Evolutionary conservation across 2,797 vertebrate species (phyloP).

Genomic region (Amazonetta brasiliensis): DNA sequence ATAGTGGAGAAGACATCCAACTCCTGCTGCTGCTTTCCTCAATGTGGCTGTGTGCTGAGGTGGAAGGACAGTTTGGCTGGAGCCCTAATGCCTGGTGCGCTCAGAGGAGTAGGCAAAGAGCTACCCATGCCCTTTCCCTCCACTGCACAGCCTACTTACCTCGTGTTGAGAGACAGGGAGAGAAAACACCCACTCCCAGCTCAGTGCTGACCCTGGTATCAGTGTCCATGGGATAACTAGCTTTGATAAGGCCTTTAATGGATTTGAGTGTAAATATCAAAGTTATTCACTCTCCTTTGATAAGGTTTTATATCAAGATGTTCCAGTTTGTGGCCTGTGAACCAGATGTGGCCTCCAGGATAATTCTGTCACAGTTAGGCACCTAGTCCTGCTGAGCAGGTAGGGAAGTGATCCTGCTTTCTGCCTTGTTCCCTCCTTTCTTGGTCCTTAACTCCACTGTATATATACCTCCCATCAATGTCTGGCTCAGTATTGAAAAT

Average conservation of each 20-base stretch:
- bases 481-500: neutral
- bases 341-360: neutral
- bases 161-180: neutral
- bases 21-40: neutral
- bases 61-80: neutral
- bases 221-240: neutral
- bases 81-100: no score
- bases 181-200: neutral
- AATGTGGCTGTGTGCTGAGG: neutral
- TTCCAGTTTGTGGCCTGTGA: accelerated
- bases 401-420: neutral
- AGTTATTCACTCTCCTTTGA: neutral
- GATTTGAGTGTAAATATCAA: neutral
- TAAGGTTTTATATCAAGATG: neutral
- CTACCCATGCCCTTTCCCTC: accelerated
- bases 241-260: neutral
- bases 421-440: neutral
- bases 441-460: neutral
- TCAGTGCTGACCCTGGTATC: neutral
- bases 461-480: neutral
- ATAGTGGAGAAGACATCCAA: neutral
- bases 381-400: neutral
- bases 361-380: neutral
- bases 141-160: neutral
- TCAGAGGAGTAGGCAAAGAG: neutral